phyloP scores from a whole-genome alignment of 2,888 invertebrate genomes.

The Gastracanthus pulcherrimus region DNA sequence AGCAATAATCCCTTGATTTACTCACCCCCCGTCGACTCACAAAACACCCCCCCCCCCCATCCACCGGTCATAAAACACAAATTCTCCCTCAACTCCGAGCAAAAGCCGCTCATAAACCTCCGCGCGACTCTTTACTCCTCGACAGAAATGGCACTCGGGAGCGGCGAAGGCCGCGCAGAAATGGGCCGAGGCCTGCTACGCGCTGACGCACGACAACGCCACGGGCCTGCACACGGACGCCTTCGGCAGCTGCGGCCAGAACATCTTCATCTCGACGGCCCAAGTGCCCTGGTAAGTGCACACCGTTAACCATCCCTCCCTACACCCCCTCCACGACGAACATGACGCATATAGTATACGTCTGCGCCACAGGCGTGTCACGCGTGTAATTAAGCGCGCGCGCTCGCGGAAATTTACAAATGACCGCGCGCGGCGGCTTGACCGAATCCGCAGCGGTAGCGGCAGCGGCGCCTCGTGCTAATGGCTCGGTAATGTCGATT shows the following conservation, averaged over 20 bases:
- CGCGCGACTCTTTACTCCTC: conserved; percentile 2
- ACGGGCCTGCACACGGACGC: conserved; percentile 83
- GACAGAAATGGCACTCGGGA: conserved; percentile 85
- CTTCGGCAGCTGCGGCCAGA: conserved; percentile 88
- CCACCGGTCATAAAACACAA: too few relatives aligned
- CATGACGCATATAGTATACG: neutral
- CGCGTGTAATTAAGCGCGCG: neutral
- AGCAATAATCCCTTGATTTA: too few relatives aligned
- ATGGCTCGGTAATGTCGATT: conserved; percentile 33
- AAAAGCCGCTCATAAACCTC: neutral
- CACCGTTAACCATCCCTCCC: neutral
- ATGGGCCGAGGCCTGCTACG: conserved; percentile 86
- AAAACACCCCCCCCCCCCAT: too few relatives aligned
- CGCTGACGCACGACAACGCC: conserved; percentile 84
- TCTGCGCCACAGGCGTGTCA: neutral
- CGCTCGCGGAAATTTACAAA: conserved; percentile 10
- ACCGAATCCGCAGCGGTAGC: neutral
- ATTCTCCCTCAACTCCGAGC: neutral
- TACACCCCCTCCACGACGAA: neutral
- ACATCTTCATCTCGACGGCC: conserved; percentile 88
- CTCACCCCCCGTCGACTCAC: too few relatives aligned
- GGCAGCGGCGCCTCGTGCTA: neutral
- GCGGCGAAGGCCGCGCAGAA: conserved; percentile 86
- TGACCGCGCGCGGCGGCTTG: neutral
- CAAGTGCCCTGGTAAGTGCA: conserved; percentile 86